Percentiles rank a stretch among this genome's conserved stretches.
Conservation (phyloP, 2,797 vertebrate species). For the Rousettus madagascariensis region DNA sequence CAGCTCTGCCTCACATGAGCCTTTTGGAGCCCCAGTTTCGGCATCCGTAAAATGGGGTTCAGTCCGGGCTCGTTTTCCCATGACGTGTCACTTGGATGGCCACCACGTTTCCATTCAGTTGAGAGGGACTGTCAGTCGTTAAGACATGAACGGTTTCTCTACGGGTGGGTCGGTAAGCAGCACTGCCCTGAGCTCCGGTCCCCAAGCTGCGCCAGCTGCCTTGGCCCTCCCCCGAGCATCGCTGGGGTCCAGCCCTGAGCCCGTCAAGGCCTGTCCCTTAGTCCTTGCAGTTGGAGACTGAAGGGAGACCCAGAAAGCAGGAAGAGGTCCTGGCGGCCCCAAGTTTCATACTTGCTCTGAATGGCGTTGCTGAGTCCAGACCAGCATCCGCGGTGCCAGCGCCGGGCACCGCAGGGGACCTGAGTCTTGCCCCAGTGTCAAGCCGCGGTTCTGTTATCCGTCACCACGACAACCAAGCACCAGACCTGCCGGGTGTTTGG, state of each 20-base stretch:
- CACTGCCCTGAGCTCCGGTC: accelerated
- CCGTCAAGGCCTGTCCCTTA: slow-evolving; percentile 8
- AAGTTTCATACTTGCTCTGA: slow-evolving; percentile 54
- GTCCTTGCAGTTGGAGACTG: slow-evolving; percentile 9
- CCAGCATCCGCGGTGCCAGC: accelerated
- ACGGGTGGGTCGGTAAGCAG: accelerated
- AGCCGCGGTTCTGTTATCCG: accelerated
- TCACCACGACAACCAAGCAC: not conserved
- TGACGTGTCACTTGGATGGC: accelerated
- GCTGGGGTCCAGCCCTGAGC: not conserved
- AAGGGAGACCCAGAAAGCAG: slow-evolving; percentile 54
- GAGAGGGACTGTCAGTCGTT: too few relatives aligned
- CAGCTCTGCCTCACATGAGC: accelerated
- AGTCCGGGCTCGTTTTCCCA: not conserved
- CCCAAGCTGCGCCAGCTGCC: accelerated
- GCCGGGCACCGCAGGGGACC: not conserved
- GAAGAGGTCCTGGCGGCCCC: slow-evolving; percentile 24
- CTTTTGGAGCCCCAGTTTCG: not conserved
- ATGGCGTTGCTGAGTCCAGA: slow-evolving; percentile 68
- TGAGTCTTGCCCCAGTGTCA: not conserved
- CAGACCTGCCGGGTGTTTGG: accelerated
- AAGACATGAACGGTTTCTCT: not conserved
- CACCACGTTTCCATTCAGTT: not conserved
- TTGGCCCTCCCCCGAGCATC: not conserved
- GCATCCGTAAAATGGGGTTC: not conserved